A percentile compares a stretch with the other conserved stretches of the same genome.
phyloP scores from a whole-genome alignment of 2,888 invertebrate species.

The Pammene fasciana region DNA sequence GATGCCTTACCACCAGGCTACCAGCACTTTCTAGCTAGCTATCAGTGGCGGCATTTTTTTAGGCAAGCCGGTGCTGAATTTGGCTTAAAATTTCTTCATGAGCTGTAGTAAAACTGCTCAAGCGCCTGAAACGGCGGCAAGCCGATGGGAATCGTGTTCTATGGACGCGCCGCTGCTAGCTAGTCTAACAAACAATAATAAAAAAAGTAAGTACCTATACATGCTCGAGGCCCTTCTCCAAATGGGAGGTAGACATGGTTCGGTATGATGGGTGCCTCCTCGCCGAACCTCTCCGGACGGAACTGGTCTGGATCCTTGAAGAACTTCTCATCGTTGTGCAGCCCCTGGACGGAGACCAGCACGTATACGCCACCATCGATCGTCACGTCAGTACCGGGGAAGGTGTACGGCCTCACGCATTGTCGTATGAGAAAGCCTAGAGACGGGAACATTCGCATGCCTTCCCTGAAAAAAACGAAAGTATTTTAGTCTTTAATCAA shows the following conservation, averaged over 20 bases:
- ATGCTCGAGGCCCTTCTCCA: constrained; percentile 51
- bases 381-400: constrained; percentile 49
- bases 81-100: too few species aligned
- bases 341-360: constrained; percentile 49
- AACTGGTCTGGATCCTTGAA: constrained; percentile 51
- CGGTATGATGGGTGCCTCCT: constrained; percentile 36
- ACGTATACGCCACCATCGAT: constrained; percentile 50
- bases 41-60: too few species aligned
- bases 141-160: too few species aligned
- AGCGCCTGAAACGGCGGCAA: too few species aligned
- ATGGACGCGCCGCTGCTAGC: too few species aligned
- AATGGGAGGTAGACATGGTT: constrained; percentile 51
- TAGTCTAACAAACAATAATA: too few species aligned
- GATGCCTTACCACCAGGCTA: too few species aligned
- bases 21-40: too few species aligned
- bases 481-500: too few species aligned
- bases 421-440: constrained; percentile 46
- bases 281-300: constrained; percentile 50
- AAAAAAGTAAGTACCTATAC: constrained; percentile 46
- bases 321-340: constrained; percentile 52
- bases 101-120: too few species aligned
- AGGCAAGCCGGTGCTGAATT: too few species aligned
- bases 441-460: constrained; percentile 50
- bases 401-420: constrained; percentile 47
- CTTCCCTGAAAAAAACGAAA: constrained; percentile 44